phyloP scores from a whole-genome alignment of 2,888 invertebrate genomes.

The Eucera pruinosa region DNA sequence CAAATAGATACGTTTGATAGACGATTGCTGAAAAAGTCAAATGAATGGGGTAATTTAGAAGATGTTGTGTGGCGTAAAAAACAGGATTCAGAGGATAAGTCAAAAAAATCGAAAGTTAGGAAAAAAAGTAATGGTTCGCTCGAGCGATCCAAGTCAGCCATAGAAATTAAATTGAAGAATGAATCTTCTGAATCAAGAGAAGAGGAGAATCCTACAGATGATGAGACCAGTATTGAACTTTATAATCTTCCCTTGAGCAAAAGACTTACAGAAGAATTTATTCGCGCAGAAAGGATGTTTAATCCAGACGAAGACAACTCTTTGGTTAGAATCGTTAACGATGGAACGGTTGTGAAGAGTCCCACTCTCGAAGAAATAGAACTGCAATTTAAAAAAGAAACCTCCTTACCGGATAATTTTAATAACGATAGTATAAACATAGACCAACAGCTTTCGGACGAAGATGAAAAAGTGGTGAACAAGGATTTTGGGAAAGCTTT shows the following conservation, averaged over 20 bases:
- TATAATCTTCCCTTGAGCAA: conserved; percentile 80
- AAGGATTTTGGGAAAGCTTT: conserved; percentile 77
- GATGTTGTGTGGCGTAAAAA: conserved; percentile 89
- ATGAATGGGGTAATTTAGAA: conserved; percentile 90
- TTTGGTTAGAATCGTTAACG: conserved; percentile 78
- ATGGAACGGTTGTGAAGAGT: conserved; percentile 77
- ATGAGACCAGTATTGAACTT: conserved; percentile 72
- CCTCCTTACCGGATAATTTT: conserved; percentile 25
- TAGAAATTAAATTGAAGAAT: conserved; percentile 86
- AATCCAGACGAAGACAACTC: conserved; percentile 80
- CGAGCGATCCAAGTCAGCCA: conserved; percentile 88
- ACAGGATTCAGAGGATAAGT: conserved; percentile 79
- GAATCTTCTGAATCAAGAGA: conserved; percentile 72
- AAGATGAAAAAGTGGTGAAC: conserved; percentile 49
- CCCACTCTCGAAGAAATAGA: conserved; percentile 77
- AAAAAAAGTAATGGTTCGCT: conserved; percentile 85
- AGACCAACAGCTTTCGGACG: conserved; percentile 33
- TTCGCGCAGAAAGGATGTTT: conserved; percentile 77
- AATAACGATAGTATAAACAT: conserved; percentile 5
- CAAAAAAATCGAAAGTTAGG: conserved; percentile 70
- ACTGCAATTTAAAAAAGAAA: conserved; percentile 74
- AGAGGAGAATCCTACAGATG: neutral
- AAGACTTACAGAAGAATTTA: conserved; percentile 77
- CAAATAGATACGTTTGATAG: conserved; percentile 89
- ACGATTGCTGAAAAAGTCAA: conserved; percentile 89